These are phyloP conservation scores for Protonibea diacanthus DNA, from an alignment of 2,797 vertebrate species.

Conservation along the genomic window DNA sequence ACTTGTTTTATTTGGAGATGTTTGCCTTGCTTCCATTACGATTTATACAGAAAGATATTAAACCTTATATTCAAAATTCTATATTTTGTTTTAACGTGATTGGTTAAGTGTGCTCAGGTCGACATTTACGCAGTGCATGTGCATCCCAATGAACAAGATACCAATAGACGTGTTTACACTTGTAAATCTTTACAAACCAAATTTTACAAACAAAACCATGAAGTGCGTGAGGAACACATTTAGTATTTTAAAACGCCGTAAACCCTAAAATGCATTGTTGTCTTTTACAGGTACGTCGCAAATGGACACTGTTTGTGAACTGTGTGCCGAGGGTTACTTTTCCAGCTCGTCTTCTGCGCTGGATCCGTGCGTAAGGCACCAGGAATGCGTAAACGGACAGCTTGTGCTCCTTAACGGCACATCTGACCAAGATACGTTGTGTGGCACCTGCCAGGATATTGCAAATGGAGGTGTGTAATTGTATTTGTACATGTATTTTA, in stretches of 20 bases:
- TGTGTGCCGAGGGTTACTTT: conserved; percentile 73
- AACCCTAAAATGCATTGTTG: neutral
- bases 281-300: conserved; percentile 71
- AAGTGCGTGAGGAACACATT: neutral
- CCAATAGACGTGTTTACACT: too few relatives aligned
- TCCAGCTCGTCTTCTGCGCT: conserved; percentile 67
- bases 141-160: too few relatives aligned
- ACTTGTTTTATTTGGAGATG: too few relatives aligned
- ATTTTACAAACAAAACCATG: neutral
- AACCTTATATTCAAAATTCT: too few relatives aligned
- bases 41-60: too few relatives aligned
- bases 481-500: neutral
- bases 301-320: conserved; percentile 76
- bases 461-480: conserved; percentile 57
- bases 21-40: too few relatives aligned
- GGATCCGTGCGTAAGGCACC: conserved; percentile 72
- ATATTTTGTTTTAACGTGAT: neutral
- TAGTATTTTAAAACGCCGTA: neutral
- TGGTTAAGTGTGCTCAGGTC: too few relatives aligned
- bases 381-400: conserved; percentile 55
- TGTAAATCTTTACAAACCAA: neutral
- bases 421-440: conserved; percentile 65
- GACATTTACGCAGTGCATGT: too few relatives aligned
- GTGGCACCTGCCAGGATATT: conserved; percentile 73
- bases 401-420: conserved; percentile 59